Evolutionary conservation across 2,797 vertebrate genomes (phyloP).

Genomic region (Pseudochaenichthys georgianus): DNA sequence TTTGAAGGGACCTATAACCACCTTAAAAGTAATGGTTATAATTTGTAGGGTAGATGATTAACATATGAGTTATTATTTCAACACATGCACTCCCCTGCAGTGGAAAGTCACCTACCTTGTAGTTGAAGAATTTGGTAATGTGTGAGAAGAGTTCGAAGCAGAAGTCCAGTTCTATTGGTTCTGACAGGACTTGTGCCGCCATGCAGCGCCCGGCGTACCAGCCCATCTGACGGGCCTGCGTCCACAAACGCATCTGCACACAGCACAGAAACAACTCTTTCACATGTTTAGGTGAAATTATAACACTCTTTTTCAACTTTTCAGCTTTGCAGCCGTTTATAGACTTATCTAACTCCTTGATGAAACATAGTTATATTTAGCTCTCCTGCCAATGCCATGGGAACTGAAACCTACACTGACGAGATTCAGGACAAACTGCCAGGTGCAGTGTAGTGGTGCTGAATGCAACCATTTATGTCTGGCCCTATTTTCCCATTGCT

Average conservation of each 20-base stretch:
- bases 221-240: constrained; percentile 97
- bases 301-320: background rate
- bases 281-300: background rate
- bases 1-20: constrained; percentile 14
- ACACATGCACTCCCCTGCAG: background rate
- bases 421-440: background rate
- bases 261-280: background rate
- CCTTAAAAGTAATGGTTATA: background rate
- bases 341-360: background rate
- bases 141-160: constrained; percentile 99
- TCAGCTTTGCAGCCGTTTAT: background rate
- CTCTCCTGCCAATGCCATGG: background rate
- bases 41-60: constrained; percentile 40
- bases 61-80: constrained; percentile 11
- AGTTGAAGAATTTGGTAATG: constrained; percentile 96
- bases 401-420: background rate
- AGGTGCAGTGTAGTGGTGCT: background rate
- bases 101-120: constrained; percentile 86
- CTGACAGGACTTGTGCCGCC: constrained; percentile 82
- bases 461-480: background rate
- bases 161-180: constrained; percentile 92
- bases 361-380: background rate
- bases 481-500: too few species aligned
- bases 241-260: constrained; percentile 96
- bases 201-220: constrained; percentile 94